Evolutionary conservation across 2,888 invertebrate species (phyloP).

Genomic region (Nomada fabriciana): DNA sequence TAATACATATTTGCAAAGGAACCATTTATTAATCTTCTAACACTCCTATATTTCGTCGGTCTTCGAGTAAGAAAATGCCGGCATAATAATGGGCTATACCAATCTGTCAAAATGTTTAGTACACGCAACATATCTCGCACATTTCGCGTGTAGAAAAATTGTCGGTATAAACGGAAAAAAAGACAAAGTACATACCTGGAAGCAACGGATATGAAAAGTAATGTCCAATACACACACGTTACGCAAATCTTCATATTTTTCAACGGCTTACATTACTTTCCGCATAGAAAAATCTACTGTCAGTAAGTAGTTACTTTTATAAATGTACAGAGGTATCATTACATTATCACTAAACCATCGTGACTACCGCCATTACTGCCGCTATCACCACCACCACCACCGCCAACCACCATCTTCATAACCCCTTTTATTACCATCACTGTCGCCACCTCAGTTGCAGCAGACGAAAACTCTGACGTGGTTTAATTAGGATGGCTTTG

Average conservation of each 20-base stretch:
- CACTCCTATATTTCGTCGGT: slow-evolving; percentile 5
- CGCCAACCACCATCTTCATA: slow-evolving; percentile 14
- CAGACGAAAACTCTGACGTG: slow-evolving; percentile 23
- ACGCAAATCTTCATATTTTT: slow-evolving; percentile 87
- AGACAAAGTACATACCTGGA: slow-evolving; percentile 85
- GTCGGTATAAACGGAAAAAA: slow-evolving; percentile 55
- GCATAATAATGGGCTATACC: slow-evolving; percentile 5
- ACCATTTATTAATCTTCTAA: background rate
- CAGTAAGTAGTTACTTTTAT: slow-evolving; percentile 18
- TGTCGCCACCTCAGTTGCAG: slow-evolving; percentile 23
- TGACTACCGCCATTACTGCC: slow-evolving; percentile 33
- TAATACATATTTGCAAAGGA: too few species aligned
- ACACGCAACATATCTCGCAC: background rate
- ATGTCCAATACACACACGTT: slow-evolving; percentile 87
- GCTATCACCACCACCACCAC: slow-evolving; percentile 5
- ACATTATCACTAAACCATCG: slow-evolving; percentile 21
- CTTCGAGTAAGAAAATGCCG: slow-evolving; percentile 9
- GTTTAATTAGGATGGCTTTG: slow-evolving; percentile 16
- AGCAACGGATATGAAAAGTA: slow-evolving; percentile 87
- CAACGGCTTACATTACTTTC: slow-evolving; percentile 36
- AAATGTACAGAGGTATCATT: slow-evolving; percentile 23
- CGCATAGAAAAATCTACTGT: slow-evolving; percentile 21
- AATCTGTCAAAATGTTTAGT: slow-evolving; percentile 8
- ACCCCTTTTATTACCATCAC: slow-evolving; percentile 21
- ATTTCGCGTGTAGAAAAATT: slow-evolving; percentile 3